Percentiles rank a stretch among this genome's conserved stretches.
phyloP scores from a whole-genome alignment of 2,113 vertebrate genomes.

The Dicentrarchus labrax region DNA sequence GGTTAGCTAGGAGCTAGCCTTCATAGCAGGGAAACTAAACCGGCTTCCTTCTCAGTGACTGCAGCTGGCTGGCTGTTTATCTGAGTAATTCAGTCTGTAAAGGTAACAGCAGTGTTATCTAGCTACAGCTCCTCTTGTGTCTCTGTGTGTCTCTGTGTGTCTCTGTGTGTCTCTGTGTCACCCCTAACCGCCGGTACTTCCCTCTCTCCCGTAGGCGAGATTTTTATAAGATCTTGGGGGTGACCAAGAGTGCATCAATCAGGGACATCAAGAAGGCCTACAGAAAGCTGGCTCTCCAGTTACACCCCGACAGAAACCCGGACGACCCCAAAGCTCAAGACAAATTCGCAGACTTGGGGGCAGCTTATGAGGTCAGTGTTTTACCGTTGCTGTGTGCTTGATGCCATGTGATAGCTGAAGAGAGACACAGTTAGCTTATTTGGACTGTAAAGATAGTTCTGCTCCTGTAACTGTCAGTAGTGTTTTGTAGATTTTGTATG shows the following conservation, averaged over 20 bases:
- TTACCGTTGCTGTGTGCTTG: neutral
- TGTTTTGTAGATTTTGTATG: neutral
- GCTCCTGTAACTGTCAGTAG: neutral
- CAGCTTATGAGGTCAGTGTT: conserved; percentile 93
- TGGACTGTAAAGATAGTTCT: neutral
- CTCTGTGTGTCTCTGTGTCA: neutral
- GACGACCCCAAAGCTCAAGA: conserved; percentile 96
- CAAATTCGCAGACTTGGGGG: conserved; percentile 97
- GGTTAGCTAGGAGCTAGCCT: conserved; percentile 30
- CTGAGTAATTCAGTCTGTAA: neutral
- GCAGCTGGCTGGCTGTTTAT: neutral
- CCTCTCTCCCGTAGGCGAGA: conserved; percentile 86
- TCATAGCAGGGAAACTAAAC: neutral
- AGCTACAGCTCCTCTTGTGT: neutral
- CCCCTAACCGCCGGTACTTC: neutral
- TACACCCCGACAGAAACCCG: conserved; percentile 96
- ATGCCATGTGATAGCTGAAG: too few species aligned
- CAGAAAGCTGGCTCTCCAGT: conserved; percentile 95
- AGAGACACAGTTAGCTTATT: neutral
- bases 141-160: neutral
- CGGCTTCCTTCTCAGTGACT: neutral
- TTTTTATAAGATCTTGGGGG: conserved; percentile 97
- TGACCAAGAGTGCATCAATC: conserved; percentile 91
- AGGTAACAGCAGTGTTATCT: neutral
- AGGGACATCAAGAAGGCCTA: conserved; percentile 99